phyloP scores from a whole-genome alignment of 1,140 invertebrate species.

The Trichonephila clavipes region DNA sequence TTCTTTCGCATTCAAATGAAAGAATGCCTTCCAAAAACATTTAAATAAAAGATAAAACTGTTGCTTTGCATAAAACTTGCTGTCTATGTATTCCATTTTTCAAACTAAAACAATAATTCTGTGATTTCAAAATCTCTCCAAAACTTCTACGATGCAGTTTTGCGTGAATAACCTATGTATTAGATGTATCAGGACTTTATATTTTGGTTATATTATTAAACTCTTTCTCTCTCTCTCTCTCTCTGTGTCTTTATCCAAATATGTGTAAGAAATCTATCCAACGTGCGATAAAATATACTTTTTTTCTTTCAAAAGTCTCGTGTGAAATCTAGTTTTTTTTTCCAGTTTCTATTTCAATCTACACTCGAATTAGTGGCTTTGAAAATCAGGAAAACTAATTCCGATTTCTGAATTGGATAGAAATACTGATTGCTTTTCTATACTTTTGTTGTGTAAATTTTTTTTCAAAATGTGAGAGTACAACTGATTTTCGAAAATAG shows the following conservation, averaged over 20 bases:
- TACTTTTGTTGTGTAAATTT: background rate
- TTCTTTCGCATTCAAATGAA: background rate
- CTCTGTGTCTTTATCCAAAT: slow-evolving; percentile 8
- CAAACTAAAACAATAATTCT: background rate
- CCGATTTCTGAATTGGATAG: background rate
- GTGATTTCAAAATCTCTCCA: slow-evolving; percentile 13
- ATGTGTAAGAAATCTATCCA: background rate
- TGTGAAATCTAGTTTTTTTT: background rate
- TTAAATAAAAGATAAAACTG: background rate
- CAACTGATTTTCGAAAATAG: slow-evolving; percentile 22
- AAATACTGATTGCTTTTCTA: background rate
- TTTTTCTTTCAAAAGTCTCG: background rate
- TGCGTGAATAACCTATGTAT: background rate
- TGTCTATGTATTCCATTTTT: background rate
- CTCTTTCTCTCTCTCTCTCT: too few relatives aligned
- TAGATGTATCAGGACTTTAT: background rate
- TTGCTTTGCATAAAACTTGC: background rate
- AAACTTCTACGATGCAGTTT: background rate
- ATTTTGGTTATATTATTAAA: background rate
- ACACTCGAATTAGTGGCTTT: too few relatives aligned
- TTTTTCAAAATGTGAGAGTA: background rate
- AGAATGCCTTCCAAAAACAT: background rate
- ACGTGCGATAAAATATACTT: background rate
- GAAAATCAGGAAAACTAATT: background rate
- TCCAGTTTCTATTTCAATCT: background rate